Conservation (phyloP, 2,113 vertebrate genomes). For the Lepisosteus osseus region DNA sequence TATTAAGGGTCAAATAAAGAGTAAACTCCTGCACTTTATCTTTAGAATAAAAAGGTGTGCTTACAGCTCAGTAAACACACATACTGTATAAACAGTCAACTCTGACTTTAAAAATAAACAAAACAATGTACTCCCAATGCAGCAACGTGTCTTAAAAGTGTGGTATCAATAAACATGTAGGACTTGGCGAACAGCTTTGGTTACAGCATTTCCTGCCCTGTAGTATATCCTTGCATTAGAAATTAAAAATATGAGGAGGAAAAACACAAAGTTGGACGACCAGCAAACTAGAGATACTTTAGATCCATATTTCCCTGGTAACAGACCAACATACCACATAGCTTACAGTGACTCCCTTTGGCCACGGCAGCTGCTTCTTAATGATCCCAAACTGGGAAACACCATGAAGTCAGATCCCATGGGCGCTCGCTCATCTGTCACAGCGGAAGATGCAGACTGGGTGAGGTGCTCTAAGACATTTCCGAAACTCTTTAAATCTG, state of each 20-base stretch:
- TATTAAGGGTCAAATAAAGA: too few species aligned
- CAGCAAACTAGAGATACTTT: background rate
- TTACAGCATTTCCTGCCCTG: too few species aligned
- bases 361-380: constrained; percentile 84
- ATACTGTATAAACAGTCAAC: too few species aligned
- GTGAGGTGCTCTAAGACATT: constrained; percentile 78
- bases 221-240: background rate
- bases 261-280: background rate
- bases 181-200: too few species aligned
- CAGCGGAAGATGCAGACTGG: constrained; percentile 75
- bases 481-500: constrained; percentile 73
- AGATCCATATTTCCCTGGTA: constrained; percentile 63
- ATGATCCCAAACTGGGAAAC: constrained; percentile 82
- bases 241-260: background rate
- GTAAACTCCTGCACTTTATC: too few species aligned
- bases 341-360: constrained; percentile 79
- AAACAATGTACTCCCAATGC: too few species aligned
- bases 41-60: too few species aligned
- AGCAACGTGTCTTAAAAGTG: too few species aligned
- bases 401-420: constrained; percentile 80
- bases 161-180: too few species aligned
- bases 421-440: constrained; percentile 78
- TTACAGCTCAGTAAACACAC: too few species aligned
- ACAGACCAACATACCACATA: constrained; percentile 70
- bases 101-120: too few species aligned